These are phyloP conservation scores for Hippolais icterina DNA, from an alignment of 2,113 vertebrate species.

Conservation along the genomic window DNA sequence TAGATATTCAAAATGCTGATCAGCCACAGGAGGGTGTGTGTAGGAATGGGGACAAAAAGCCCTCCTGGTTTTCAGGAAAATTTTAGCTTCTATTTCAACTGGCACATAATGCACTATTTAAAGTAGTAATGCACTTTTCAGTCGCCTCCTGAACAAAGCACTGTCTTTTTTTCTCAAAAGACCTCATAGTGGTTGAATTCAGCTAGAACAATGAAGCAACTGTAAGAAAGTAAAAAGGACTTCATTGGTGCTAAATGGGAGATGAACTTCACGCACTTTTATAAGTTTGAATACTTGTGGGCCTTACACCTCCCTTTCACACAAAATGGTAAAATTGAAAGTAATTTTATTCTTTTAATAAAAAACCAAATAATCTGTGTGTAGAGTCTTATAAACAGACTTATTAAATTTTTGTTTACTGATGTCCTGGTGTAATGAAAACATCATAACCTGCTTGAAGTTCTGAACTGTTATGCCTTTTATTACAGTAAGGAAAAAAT, in stretches of 20 bases:
- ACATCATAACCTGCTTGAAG: not conserved
- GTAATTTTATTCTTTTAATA: not conserved
- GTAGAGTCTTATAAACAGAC: not conserved
- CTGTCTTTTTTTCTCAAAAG: slow-evolving; percentile 29
- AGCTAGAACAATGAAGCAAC: slow-evolving; percentile 8
- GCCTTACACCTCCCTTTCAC: not conserved
- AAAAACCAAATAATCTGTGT: not conserved
- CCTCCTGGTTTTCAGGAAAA: not conserved
- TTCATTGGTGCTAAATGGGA: not conserved
- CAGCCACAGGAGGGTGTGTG: not conserved
- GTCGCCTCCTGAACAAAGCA: not conserved
- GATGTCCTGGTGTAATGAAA: not conserved
- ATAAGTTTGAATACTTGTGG: not conserved
- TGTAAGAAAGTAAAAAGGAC: not conserved
- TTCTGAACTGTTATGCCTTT: not conserved
- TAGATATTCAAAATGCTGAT: not conserved
- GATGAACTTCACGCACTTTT: not conserved
- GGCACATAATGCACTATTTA: not conserved
- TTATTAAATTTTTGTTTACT: not conserved
- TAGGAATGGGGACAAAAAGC: not conserved
- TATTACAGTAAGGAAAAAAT: not conserved
- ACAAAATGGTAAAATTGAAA: not conserved
- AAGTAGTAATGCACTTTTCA: not conserved
- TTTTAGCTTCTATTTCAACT: not conserved
- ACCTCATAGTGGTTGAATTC: not conserved